Evolutionary conservation across 2,797 vertebrate genomes (phyloP).

Genomic region (Nannoperca australis): DNA sequence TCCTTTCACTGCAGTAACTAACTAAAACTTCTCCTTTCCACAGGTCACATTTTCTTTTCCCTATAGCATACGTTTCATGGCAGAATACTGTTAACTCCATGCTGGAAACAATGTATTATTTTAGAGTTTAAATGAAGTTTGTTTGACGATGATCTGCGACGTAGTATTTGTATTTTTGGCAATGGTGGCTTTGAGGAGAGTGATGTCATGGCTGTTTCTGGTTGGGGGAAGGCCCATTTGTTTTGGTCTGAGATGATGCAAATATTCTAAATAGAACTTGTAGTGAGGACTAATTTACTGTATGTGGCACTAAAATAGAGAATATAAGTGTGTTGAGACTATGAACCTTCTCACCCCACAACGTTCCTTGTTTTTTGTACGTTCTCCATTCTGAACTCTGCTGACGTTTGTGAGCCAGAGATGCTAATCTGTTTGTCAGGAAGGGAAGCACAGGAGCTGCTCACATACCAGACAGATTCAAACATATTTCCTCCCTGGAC

Average conservation of each 20-base stretch:
- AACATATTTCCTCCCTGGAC: constrained; percentile 49
- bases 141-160: too few relatives aligned
- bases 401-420: constrained; percentile 26
- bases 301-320: background rate
- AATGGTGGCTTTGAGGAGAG: too few relatives aligned
- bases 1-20: background rate
- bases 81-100: background rate
- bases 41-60: background rate
- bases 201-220: too few relatives aligned
- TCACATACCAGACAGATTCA: constrained; percentile 57
- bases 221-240: too few relatives aligned
- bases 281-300: background rate
- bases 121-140: too few relatives aligned
- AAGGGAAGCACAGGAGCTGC: constrained; percentile 52
- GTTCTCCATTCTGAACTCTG: constrained; percentile 1
- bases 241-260: too few relatives aligned
- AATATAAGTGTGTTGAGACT: background rate
- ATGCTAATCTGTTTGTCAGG: constrained; percentile 63
- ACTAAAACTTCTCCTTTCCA: background rate
- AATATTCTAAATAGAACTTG: too few relatives aligned
- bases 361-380: background rate
- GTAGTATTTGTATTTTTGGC: too few relatives aligned
- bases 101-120: background rate
- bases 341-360: constrained; percentile 16
- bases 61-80: background rate